A percentile compares a stretch with the other conserved stretches of the same genome.
These are phyloP conservation scores for Philaethria dido DNA, from an alignment of 2,888 invertebrate genomes.

Conservation along the genomic window DNA sequence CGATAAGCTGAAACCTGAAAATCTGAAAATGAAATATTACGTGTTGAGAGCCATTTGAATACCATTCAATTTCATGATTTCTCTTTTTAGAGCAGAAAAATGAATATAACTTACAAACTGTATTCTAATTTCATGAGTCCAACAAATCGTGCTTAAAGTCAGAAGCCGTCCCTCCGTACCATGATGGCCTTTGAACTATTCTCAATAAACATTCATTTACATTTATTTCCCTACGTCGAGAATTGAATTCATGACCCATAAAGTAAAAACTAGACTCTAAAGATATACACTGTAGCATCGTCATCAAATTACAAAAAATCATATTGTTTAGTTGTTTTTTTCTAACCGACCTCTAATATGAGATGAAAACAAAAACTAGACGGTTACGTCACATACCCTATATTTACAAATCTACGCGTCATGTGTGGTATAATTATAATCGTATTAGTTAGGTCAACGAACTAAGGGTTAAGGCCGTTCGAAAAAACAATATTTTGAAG, in stretches of 20 bases:
- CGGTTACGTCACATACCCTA: conserved; percentile 66
- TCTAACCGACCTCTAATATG: conserved; percentile 23
- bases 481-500: conserved; percentile 51
- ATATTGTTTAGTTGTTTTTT: conserved; percentile 27
- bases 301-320: background rate
- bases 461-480: conserved; percentile 69
- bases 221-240: background rate
- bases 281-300: background rate
- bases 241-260: background rate
- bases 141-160: too few species aligned
- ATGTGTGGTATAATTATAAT: conserved; percentile 76
- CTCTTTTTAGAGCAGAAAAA: too few species aligned
- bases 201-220: background rate
- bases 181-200: too few species aligned
- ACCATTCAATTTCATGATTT: too few species aligned
- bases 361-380: conserved; percentile 44
- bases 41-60: too few species aligned
- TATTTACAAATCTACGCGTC: conserved; percentile 72
- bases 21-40: too few species aligned
- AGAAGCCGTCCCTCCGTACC: too few species aligned
- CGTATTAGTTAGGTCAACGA: conserved; percentile 78
- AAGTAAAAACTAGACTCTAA: background rate
- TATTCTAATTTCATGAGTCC: too few species aligned
- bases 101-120: too few species aligned
- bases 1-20: too few species aligned